These are phyloP conservation scores for western clawed frog (Xenopus tropicalis) DNA, from an alignment of 2,113 vertebrate species.

Conservation along the genomic window UCB_Xtro_10.0 CM004446.2:78727001-78727500, in stretches of 20 bases:
- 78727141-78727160: conserved; percentile 12
- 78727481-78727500: conserved; percentile 23
- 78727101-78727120: conserved; percentile 36
- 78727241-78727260: conserved; percentile 70
- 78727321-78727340: conserved; percentile 62
- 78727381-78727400: conserved; percentile 28
- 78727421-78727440: conserved; percentile 28
- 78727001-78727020: neutral
- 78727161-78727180: conserved; percentile 42
- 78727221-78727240: conserved; percentile 59
- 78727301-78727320: conserved; percentile 61
- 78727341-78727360: conserved; percentile 55
- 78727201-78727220: conserved; percentile 58
- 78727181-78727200: conserved; percentile 59
- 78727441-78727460: conserved; percentile 15
- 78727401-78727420: conserved; percentile 38
- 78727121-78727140: conserved; percentile 44
- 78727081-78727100: conserved; percentile 26
- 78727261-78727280: conserved; percentile 63
- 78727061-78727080: neutral
- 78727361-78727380: conserved; percentile 54
- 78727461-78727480: conserved; percentile 18
- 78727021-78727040: neutral
- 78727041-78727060: neutral
- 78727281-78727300: conserved; percentile 65